Conservation (phyloP, 2,797 vertebrate genomes). For the Lacerta bilineata region DNA sequence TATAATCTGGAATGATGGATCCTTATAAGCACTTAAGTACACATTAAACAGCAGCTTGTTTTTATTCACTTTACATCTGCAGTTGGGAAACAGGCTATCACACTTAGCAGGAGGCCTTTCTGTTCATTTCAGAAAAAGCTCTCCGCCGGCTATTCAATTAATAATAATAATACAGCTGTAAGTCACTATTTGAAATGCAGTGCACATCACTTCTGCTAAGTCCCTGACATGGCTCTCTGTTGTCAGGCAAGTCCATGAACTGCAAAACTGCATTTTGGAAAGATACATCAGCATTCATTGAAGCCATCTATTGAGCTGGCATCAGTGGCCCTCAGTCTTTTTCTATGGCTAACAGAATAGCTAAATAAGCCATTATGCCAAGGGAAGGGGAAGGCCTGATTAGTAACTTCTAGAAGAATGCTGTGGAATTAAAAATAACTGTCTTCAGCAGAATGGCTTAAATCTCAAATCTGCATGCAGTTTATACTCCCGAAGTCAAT, state of each 20-base stretch:
- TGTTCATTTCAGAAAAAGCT: conserved; percentile 42
- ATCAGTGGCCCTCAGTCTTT: not conserved
- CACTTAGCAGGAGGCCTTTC: conserved; percentile 43
- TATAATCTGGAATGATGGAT: conserved; percentile 41
- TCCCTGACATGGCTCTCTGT: conserved; percentile 27
- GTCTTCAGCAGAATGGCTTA: not conserved
- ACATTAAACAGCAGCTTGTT: conserved; percentile 45
- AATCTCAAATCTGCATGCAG: not conserved
- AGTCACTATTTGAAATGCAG: conserved; percentile 47
- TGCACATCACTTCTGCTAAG: conserved; percentile 27
- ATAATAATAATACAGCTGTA: conserved; percentile 35
- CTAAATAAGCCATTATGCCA: not conserved
- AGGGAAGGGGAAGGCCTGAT: not conserved
- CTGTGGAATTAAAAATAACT: not conserved
- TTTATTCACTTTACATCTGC: conserved; percentile 45
- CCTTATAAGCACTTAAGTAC: conserved; percentile 38
- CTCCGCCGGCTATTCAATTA: conserved; percentile 41
- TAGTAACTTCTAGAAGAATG: conserved; percentile 10
- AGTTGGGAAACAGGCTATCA: conserved; percentile 37
- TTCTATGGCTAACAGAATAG: conserved; percentile 9
- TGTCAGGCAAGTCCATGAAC: not conserved
- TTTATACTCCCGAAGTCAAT: not conserved
- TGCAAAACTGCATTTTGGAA: conserved; percentile 11
- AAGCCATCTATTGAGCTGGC: conserved; percentile 20
- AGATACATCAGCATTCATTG: not conserved